A percentile compares a stretch with the other conserved stretches of the same genome.
Evolutionary conservation across 2,888 invertebrate genomes (phyloP).

Genomic region (Alviniconcha strummeri): DNA sequence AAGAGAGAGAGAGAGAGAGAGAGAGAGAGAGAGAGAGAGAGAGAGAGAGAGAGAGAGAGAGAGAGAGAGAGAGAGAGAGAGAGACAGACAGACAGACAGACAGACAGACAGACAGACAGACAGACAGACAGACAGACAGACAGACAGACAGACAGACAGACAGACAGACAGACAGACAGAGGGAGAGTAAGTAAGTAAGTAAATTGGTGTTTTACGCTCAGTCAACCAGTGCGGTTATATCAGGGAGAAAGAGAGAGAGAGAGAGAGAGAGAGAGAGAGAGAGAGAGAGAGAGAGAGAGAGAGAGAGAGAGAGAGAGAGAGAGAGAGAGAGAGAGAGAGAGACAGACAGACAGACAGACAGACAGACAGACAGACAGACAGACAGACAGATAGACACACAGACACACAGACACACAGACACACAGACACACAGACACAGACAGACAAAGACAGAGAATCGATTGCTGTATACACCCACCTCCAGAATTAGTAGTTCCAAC

Average conservation of each 20-base stretch:
- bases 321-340: slow-evolving; percentile 1
- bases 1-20: background rate
- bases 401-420: background rate
- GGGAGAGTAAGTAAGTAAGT: no score
- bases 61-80: background rate
- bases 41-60: slow-evolving; percentile 10
- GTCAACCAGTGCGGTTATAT: no score
- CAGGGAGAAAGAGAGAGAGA: background rate
- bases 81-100: background rate
- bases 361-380: background rate
- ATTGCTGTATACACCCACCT: no score
- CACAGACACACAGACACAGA: background rate
- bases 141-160: background rate
- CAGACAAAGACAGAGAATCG: slow-evolving; percentile 4
- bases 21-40: background rate
- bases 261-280: background rate
- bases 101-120: background rate
- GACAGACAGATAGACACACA: background rate
- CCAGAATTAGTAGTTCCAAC: no score
- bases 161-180: background rate
- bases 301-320: background rate
- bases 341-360: background rate
- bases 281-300: background rate
- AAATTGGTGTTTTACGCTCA: background rate
- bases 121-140: background rate